Conservation (phyloP, 2,797 vertebrate species). For the Corythornis leucogaster region DNA sequence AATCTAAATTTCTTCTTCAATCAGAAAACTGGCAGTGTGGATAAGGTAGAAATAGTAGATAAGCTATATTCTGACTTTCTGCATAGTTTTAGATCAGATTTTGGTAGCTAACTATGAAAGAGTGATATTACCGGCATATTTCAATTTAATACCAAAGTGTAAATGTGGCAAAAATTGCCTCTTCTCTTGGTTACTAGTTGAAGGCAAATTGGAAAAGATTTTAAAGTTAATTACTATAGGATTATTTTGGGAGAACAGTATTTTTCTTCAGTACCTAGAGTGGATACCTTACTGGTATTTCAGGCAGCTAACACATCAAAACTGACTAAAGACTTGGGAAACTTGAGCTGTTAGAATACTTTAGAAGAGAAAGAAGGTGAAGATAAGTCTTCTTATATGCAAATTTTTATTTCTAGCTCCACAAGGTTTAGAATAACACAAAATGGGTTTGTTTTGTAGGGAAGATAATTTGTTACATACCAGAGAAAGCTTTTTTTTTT, state of each 20-base stretch:
- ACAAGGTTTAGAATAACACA: background rate
- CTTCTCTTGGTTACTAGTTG: background rate
- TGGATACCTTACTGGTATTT: fast-evolving
- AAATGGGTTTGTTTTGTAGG: background rate
- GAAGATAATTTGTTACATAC: background rate
- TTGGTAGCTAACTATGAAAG: background rate
- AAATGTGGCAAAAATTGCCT: background rate
- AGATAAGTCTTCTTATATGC: background rate
- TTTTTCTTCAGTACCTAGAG: background rate
- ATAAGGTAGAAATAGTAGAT: background rate
- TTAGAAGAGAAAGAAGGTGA: background rate
- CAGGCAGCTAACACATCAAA: background rate
- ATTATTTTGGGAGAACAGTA: background rate
- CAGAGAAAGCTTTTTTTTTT: background rate
- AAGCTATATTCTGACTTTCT: background rate
- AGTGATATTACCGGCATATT: background rate
- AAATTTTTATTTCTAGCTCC: background rate
- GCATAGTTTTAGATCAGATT: background rate
- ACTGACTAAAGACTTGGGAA: background rate
- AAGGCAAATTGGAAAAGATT: background rate
- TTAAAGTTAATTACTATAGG: background rate
- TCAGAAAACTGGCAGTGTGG: background rate
- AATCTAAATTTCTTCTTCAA: background rate
- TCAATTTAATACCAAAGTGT: background rate
- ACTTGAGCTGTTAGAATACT: background rate